These are phyloP conservation scores for Microctonus hyperodae DNA, from an alignment of 2,888 invertebrate species.

Conservation along the genomic window DNA sequence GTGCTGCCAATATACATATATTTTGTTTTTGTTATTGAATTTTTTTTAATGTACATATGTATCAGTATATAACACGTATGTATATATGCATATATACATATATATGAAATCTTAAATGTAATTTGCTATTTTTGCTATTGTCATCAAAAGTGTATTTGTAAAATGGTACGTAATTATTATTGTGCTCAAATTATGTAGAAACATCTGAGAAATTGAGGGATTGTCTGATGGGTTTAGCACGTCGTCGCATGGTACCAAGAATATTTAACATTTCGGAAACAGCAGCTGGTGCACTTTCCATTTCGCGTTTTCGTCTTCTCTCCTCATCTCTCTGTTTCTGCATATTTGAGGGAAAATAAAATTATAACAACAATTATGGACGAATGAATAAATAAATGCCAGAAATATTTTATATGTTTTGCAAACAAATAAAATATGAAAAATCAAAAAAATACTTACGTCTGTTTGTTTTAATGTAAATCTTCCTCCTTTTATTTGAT, in stretches of 20 bases:
- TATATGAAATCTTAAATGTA: slow-evolving; percentile 17
- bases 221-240: slow-evolving; percentile 64
- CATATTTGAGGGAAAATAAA: too few relatives aligned
- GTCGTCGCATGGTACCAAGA: slow-evolving; percentile 69
- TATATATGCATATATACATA: too few relatives aligned
- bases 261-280: slow-evolving; percentile 75
- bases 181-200: slow-evolving; percentile 41
- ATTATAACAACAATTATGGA: slow-evolving; percentile 8
- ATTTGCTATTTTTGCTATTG: slow-evolving; percentile 13
- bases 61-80: slow-evolving; percentile 23
- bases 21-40: slow-evolving; percentile 15
- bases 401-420: too few relatives aligned
- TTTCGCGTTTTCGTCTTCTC: slow-evolving; percentile 69
- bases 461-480: slow-evolving; percentile 75
- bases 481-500: slow-evolving; percentile 78
- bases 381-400: slow-evolving; percentile 4
- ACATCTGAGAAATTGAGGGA: slow-evolving; percentile 50
- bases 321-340: slow-evolving; percentile 66
- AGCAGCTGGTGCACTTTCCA: slow-evolving; percentile 66
- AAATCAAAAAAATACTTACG: slow-evolving; percentile 53
- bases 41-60: slow-evolving; percentile 29
- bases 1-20: slow-evolving; percentile 14
- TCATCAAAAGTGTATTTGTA: background rate
- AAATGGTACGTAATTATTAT: slow-evolving; percentile 12
- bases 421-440: too few relatives aligned